Base-by-base conservation (phyloP, 1,140 invertebrate genomes). In the Centruroides vittatus region DNA sequence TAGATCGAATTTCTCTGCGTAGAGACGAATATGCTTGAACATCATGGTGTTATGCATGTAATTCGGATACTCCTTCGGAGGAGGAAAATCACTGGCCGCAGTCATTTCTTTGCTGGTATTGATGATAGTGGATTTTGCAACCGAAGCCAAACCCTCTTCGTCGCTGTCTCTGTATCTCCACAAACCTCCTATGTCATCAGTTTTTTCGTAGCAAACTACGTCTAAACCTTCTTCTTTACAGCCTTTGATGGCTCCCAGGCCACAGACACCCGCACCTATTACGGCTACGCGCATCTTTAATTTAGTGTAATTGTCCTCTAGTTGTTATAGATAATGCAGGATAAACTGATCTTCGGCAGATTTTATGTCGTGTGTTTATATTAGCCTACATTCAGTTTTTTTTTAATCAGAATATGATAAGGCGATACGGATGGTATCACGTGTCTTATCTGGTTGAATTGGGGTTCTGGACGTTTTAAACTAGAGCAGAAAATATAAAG, bases 261-360 rank as follows among this genome's bases (percentile, higher is more conserved):
- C 77, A 61, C 69, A 70, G 0, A 70, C 69, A 47, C 76, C 77
- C 13, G 73, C 73, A 6, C 77, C 74, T 55, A 78, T 68, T 11
- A 73, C 23, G 23, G 23, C 23, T 23, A 23, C 23, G 2, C 23
- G 23, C 23, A 23, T 23, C 1, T 23, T 23, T 61, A 23, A 23
- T 23, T 2, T 2, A 1, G 23, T 23, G 23, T 23, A 2, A 23
- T 23, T 23, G 1, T 23, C 23, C 23, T 23, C 1, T 23, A 23
- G 23, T 23, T 23, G 23, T 23, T 23, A 23, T 2, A 23, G 23
- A 1, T 23, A n/a, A n/a, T n/a, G n/a, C n/a, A n/a, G n/a, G n/a
- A n/a, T n/a, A n/a, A n/a, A n/a, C 23, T 23, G 23, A 23, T 23
- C 23, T 23, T 23, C 2, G 23, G 2, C 0, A 0, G 23, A 23